Conservation (phyloP, 2,888 invertebrate species). For the Orchestes rusci region DNA sequence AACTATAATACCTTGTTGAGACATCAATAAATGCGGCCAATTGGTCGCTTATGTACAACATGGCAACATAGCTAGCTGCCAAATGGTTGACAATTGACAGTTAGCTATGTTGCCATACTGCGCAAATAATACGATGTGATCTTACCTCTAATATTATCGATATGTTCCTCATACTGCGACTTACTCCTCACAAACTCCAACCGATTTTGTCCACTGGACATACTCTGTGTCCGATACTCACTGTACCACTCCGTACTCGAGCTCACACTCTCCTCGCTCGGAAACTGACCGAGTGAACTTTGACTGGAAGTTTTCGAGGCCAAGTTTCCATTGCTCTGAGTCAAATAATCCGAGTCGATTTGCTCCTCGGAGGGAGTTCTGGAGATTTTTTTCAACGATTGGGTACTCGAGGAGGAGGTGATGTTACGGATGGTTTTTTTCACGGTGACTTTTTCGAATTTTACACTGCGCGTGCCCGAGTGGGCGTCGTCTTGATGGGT, state of each 20-base stretch:
- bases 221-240: conserved; percentile 51
- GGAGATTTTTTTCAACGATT: conserved; percentile 30
- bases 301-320: conserved; percentile 47
- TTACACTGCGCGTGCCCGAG: conserved; percentile 58
- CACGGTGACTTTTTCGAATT: conserved; percentile 64
- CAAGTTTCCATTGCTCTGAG: conserved; percentile 45
- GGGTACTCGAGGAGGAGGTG: conserved; percentile 35
- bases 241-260: conserved; percentile 51
- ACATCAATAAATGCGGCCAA: too few relatives aligned
- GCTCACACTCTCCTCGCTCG: conserved; percentile 49
- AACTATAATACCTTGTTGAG: too few relatives aligned
- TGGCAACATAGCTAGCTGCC: too few relatives aligned
- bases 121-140: too few relatives aligned
- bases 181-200: conserved; percentile 70
- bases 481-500: conserved; percentile 58
- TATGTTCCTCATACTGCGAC: conserved; percentile 81
- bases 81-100: too few relatives aligned
- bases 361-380: conserved; percentile 52
- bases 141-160: conserved; percentile 77
- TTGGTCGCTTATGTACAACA: too few relatives aligned
- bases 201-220: conserved; percentile 60
- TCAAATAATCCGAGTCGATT: conserved; percentile 53
- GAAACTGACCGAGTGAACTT: conserved; percentile 46
- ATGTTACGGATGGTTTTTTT: conserved; percentile 57
- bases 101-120: too few relatives aligned